These are phyloP conservation scores for Torymus auratus DNA, from an alignment of 2,888 invertebrate genomes.

Conservation along the genomic window DNA sequence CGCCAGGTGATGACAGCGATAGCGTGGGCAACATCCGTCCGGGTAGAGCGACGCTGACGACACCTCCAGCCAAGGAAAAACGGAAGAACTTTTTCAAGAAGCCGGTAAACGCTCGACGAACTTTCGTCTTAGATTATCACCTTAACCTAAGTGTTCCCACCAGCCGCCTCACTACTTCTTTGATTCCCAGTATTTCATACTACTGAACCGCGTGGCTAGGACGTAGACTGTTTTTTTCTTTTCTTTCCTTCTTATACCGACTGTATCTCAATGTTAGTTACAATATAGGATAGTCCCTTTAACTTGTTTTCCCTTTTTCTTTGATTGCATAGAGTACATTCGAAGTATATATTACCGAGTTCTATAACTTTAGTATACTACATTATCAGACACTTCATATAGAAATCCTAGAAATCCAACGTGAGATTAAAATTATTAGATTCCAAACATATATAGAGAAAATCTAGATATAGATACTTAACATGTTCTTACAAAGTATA, in stretches of 20 bases:
- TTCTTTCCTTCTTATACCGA: neutral
- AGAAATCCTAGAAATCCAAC: constrained; percentile 46
- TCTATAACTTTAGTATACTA: too few species aligned
- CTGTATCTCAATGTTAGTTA: neutral
- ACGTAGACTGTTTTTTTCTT: neutral
- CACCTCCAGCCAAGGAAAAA: constrained; percentile 94
- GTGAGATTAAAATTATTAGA: neutral
- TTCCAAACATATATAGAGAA: neutral
- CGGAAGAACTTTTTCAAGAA: constrained; percentile 99
- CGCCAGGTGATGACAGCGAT: constrained; percentile 92
- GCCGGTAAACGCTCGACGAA: constrained; percentile 72
- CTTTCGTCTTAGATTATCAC: constrained; percentile 29
- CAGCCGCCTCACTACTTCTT: neutral
- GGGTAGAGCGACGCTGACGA: constrained; percentile 86
- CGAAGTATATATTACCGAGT: too few species aligned
- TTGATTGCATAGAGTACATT: too few species aligned
- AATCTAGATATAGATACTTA: neutral
- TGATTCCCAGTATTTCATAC: neutral
- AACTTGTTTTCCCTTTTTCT: too few species aligned
- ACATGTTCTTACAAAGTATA: too few species aligned
- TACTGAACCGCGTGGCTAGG: neutral
- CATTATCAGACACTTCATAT: constrained; percentile 5
- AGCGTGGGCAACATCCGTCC: constrained; percentile 89
- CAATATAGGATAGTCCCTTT: too few species aligned
- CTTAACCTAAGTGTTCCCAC: constrained; percentile 5